Base-by-base conservation (phyloP, 1,140 invertebrate genomes). In the Micrasema minimum region DNA sequence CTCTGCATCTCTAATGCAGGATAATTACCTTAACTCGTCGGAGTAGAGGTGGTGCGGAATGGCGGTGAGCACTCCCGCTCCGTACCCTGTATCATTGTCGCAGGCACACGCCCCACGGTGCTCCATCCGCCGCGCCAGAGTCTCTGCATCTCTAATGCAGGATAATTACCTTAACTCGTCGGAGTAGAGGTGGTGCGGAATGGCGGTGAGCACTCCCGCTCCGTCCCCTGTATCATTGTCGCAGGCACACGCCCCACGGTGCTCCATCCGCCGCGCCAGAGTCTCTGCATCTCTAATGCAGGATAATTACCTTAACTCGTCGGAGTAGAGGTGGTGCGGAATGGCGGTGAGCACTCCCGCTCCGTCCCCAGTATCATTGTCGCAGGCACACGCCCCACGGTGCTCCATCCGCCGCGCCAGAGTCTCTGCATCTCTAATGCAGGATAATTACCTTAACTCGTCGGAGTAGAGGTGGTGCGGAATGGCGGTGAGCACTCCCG, bases 141-240 rank as follows among this genome's bases (percentile, higher is more conserved):
- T 93, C 82, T 97, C 91, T 12, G 97, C 96, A 92, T n/a, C n/a
- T n/a, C n/a, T n/a, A n/a, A n/a, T n/a, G n/a, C n/a, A n/a, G n/a
- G n/a, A n/a, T n/a, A n/a, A 5, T 71, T 71, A 84, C 83, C 83
- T 82, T 7, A 97, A 85, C 81, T 93, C 90, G 74, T 91, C 89
- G 72, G 88, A 85, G 85, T 98, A 99, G 79, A 97, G 92, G 74
- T 92, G 88, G 83, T 99, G 96, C 18, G 98, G 98, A 79, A 99
- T 98, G 71, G 96, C 96, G 50, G 94, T 93, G 72, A 99, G 87
- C 22, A 99, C 93, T 66, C 98, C 98, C 76, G 98, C 97, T 51
- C 98, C 98, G 83, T 99, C 98, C 50, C 98, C 98, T 14, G 97
- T 98, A 81, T 99, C 96, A 84, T 99, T 99, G 85, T 99, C 98